Evolutionary conservation across 2,888 invertebrate genomes (phyloP), one percentile per base, ranked within the genome.

Genomic region (Cepaea hortensis): DNA sequence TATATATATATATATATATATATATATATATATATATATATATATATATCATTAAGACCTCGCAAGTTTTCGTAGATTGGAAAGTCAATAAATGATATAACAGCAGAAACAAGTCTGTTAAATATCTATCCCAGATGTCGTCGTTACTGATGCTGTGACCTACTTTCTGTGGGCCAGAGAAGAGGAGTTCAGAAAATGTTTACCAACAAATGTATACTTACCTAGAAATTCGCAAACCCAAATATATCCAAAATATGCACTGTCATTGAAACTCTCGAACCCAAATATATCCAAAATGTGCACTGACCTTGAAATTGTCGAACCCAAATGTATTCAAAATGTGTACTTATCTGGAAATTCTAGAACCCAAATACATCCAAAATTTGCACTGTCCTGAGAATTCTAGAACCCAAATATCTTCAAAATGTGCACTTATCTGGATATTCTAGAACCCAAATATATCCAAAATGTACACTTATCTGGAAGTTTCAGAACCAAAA

Each of bases 371-470:
- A 82, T 18, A 4, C 0, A 83, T 20, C 3, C 35, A 3, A 70
- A 5, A 11, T 6, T 23, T 75, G 7, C 23, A 55, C 35, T 35
- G 35, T 35, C 35, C 35, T 35, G 35, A 35, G 1, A 35, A 35
- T 35, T 35, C 35, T 35, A 0, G 35, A 35, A 35, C 35, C 35
- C 35, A 35, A 35, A 35, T 35, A 35, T 35, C 0, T 35, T 1
- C 35, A 61, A 23, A 7, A 0, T 9, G 23, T 62, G 3, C 4
- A 84, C 88, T 89, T 90, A 93, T 93, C 91, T 92, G 87, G 86
- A 93, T 92, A 88, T 93, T 93, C 90, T 93, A 93, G 89, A 93
- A 93, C 62, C 93, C 93, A 90, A 92, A 93, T 73, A 93, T 93
- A 89, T 93, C 93, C 9, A 93, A 91, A 62, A 93, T 91, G 70